These are phyloP conservation scores for Meloe dianella DNA, from an alignment of 2,888 invertebrate species.

Conservation along the genomic window DNA sequence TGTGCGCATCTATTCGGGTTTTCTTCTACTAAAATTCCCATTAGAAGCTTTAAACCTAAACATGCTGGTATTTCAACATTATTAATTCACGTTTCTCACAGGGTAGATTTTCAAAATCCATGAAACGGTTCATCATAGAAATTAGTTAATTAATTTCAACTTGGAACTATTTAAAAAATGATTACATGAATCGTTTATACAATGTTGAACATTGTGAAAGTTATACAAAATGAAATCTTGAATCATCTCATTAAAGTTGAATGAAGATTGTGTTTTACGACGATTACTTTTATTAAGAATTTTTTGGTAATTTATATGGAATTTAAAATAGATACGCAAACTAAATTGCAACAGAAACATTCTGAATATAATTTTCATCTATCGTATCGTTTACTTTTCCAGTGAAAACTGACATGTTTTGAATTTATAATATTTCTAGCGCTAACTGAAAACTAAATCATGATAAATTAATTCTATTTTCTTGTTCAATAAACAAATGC, in stretches of 20 bases:
- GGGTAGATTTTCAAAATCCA: neutral
- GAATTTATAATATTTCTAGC: neutral
- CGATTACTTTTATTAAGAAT: neutral
- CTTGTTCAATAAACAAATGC: neutral
- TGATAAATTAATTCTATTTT: constrained; percentile 2
- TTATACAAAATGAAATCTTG: neutral
- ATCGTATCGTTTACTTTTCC: neutral
- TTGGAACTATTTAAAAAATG: neutral
- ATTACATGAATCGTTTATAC: neutral
- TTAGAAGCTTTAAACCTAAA: neutral
- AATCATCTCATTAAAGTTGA: neutral
- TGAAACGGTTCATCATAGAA: neutral
- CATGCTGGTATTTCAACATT: constrained; percentile 7
- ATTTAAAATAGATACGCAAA: neutral
- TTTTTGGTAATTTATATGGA: too few relatives aligned
- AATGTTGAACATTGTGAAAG: neutral
- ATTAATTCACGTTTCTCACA: neutral
- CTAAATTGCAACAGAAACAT: neutral
- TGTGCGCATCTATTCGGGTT: neutral
- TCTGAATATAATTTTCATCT: neutral
- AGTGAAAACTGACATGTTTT: neutral
- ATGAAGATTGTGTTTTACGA: neutral
- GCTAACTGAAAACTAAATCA: neutral
- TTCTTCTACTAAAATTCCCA: neutral
- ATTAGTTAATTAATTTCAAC: neutral